Evolutionary conservation across 2,797 vertebrate species (phyloP).

Genomic region (Acipenser transmontanus): DNA sequence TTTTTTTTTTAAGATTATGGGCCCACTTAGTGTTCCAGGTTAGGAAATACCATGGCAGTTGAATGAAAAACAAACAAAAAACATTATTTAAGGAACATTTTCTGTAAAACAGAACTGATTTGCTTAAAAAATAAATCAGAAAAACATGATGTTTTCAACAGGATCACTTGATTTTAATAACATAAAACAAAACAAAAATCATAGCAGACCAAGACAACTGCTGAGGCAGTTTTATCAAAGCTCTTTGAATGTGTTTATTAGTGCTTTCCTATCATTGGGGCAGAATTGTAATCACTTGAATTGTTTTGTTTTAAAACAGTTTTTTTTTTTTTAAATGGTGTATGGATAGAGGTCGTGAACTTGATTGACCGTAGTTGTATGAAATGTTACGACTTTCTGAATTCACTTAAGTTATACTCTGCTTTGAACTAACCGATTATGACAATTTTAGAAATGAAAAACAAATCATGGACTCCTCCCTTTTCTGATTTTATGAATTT

Average conservation of each 20-base stretch:
- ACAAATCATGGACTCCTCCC: not conserved
- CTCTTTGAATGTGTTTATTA: conserved; percentile 36
- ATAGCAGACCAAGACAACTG: conserved; percentile 68
- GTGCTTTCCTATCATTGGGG: conserved; percentile 24
- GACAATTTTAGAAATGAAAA: not conserved
- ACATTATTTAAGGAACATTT: conserved; percentile 29
- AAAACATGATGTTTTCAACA: conserved; percentile 42
- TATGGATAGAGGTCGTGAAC: not conserved
- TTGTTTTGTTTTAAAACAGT: conserved; percentile 21
- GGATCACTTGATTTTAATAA: conserved; percentile 27
- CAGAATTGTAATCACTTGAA: not conserved
- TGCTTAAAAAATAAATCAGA: conserved; percentile 47
- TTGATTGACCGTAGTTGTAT: not conserved
- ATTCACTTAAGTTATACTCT: not conserved
- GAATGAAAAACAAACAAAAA: conserved; percentile 14
- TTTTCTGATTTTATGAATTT: not conserved
- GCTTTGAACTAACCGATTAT: not conserved
- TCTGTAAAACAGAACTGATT: conserved; percentile 22
- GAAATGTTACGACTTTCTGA: not conserved
- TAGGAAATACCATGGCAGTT: conserved; percentile 23
- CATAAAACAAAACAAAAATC: conserved; percentile 44
- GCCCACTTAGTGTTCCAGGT: conserved; percentile 16
- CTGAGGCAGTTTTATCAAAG: conserved; percentile 38
- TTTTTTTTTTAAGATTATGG: conserved; percentile 2
- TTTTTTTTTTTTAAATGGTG: too few species aligned